Conservation (phyloP, 35 echinoderm and acorn worm genomes). For the Hemicentrotus pulcherrimus region DNA sequence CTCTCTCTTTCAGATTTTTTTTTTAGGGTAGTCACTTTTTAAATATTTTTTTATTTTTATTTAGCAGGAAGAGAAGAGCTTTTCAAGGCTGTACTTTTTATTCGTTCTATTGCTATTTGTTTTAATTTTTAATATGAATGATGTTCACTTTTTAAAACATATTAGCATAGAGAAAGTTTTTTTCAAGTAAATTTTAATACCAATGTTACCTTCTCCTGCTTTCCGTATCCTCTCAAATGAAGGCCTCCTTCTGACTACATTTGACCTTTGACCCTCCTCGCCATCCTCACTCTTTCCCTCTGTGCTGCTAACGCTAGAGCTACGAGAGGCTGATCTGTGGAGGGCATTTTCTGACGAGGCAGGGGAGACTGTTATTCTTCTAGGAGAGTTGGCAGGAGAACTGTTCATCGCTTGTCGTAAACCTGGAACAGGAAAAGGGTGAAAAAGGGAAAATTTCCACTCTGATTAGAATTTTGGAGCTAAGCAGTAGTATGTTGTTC, state of each 20-base stretch:
- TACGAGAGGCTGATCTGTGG: slow-evolving; percentile 61
- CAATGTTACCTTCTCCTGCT: slow-evolving; percentile 38
- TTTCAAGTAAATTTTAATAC: background rate
- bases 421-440: slow-evolving; percentile 53
- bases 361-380: slow-evolving; percentile 63
- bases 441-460: background rate
- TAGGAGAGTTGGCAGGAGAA: slow-evolving; percentile 75
- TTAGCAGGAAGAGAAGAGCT: background rate
- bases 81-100: background rate
- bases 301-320: slow-evolving; percentile 73
- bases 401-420: slow-evolving; percentile 78
- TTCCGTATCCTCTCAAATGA: slow-evolving; percentile 83
- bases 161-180: background rate
- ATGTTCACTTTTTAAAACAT: too few relatives aligned
- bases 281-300: slow-evolving; percentile 62
- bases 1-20: too few relatives aligned
- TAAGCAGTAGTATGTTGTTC: background rate
- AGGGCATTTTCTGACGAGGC: slow-evolving; percentile 74
- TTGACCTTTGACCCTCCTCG: slow-evolving; percentile 55
- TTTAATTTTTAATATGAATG: too few relatives aligned
- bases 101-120: too few relatives aligned
- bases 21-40: background rate
- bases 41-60: background rate
- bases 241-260: slow-evolving; percentile 81
- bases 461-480: background rate